Evolutionary conservation across 2,113 vertebrate species (phyloP).

Genomic region (Pyrgilauda ruficollis): DNA sequence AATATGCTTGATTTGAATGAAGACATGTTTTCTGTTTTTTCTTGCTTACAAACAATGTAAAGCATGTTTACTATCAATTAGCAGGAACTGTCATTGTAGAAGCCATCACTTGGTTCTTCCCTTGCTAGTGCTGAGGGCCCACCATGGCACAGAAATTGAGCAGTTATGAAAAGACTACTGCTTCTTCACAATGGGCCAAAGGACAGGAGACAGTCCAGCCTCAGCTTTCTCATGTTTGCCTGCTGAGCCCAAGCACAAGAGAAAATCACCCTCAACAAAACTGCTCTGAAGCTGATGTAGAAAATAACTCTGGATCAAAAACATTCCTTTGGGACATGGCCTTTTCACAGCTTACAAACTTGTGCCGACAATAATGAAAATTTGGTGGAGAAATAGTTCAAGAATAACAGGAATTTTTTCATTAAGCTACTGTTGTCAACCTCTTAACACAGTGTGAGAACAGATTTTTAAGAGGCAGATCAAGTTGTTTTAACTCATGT

Average conservation of each 20-base stretch:
- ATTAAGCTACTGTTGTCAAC: neutral
- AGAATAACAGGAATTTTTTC: accelerated
- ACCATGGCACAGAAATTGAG: neutral
- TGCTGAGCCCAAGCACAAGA: neutral
- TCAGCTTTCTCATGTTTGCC: neutral
- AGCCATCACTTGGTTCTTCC: neutral
- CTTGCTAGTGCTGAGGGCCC: neutral
- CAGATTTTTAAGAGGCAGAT: neutral
- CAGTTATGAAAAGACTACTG: neutral
- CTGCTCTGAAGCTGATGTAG: accelerated
- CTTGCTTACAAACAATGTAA: neutral
- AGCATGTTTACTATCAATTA: neutral
- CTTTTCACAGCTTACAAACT: neutral
- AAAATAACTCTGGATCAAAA: neutral
- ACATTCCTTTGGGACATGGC: neutral
- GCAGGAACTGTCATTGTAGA: neutral
- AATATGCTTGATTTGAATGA: neutral
- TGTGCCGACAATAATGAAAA: neutral
- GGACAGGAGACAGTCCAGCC: neutral
- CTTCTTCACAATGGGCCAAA: neutral
- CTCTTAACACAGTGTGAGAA: neutral
- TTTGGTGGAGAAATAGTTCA: neutral
- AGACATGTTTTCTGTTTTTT: neutral
- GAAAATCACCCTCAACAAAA: neutral
- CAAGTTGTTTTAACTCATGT: neutral